A percentile compares a stretch with the other conserved stretches of the same genome.
phyloP scores from a whole-genome alignment of 2,888 invertebrate genomes.

The Andrena fulva region DNA sequence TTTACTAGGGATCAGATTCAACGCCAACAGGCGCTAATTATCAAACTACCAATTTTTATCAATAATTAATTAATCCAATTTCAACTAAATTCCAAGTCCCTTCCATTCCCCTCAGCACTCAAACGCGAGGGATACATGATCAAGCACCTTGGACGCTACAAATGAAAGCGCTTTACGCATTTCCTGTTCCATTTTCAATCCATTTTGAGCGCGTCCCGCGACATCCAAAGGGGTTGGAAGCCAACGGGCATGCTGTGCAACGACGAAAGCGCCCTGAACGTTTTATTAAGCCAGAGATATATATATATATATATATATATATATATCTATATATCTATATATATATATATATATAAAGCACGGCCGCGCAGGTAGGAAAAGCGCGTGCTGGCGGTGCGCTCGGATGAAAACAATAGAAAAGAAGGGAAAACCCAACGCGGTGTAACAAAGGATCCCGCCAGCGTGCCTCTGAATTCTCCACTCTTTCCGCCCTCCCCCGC shows the following conservation, averaged over 20 bases:
- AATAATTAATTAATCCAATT: no score
- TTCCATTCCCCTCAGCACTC: neutral
- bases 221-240: constrained; percentile 2
- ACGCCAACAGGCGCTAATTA: no score
- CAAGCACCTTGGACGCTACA: neutral
- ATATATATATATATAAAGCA: constrained; percentile 55
- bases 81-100: no score
- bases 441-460: constrained; percentile 69
- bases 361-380: constrained; percentile 24
- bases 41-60: no score
- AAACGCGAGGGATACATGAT: neutral
- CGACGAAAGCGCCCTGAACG: constrained; percentile 48
- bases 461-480: constrained; percentile 64
- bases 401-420: constrained; percentile 55
- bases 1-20: no score
- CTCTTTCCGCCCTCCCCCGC: constrained; percentile 19
- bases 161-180: constrained; percentile 14
- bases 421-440: constrained; percentile 65
- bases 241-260: constrained; percentile 28
- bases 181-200: neutral
- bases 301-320: no score
- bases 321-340: no score
- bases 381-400: constrained; percentile 33
- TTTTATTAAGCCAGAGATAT: constrained; percentile 67
- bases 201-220: constrained; percentile 26